Conservation (phyloP, 2,797 vertebrate species). For the Cossypha dichroa region DNA sequence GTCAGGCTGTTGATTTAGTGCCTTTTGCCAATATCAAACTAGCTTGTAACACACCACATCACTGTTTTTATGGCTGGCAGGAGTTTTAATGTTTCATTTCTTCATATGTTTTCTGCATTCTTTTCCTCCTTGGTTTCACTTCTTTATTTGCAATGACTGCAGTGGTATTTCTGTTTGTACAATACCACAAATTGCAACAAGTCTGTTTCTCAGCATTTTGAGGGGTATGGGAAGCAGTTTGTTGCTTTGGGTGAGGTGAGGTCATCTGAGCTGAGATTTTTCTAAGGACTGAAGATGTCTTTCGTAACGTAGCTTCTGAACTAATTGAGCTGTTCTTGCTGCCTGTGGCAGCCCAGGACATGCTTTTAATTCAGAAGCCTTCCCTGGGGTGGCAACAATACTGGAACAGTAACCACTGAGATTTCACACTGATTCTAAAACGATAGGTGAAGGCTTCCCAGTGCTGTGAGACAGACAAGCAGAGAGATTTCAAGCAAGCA, state of each 20-base stretch:
- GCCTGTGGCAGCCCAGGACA: slow-evolving; percentile 12
- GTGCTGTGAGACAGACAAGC: background rate
- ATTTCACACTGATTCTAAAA: background rate
- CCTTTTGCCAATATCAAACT: background rate
- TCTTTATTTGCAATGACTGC: background rate
- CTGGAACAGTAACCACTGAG: background rate
- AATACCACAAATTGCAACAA: background rate
- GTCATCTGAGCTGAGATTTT: slow-evolving; percentile 22
- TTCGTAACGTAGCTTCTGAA: background rate
- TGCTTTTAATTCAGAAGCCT: background rate
- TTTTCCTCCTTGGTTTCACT: background rate
- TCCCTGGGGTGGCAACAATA: background rate
- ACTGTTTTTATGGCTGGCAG: background rate
- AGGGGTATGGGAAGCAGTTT: background rate
- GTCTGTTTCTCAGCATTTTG: background rate
- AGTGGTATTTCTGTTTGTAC: background rate
- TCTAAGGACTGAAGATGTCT: background rate
- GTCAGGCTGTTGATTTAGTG: background rate
- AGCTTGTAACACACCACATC: background rate
- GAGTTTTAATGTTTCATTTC: background rate
- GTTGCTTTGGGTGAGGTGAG: slow-evolving; percentile 31
- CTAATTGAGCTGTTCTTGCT: slow-evolving; percentile 38
- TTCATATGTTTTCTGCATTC: background rate
- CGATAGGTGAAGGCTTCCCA: background rate
- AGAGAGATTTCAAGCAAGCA: background rate